Conservation (phyloP, 2,797 vertebrate genomes). For the Pseudopleuronectes americanus region DNA sequence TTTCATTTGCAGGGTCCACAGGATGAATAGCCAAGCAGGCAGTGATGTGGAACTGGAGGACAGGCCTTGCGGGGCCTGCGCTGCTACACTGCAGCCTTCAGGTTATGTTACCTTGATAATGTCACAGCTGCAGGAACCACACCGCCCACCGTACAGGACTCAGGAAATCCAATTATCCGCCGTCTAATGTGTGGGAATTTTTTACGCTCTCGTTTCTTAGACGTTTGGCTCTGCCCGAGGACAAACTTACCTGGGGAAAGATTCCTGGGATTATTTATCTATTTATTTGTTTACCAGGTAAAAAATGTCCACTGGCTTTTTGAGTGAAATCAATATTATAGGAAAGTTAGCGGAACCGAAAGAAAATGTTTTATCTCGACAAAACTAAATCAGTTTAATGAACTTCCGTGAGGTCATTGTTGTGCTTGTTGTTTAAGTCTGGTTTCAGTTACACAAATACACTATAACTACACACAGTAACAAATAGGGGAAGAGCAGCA, state of each 20-base stretch:
- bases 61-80: constrained; percentile 75
- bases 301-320: constrained; percentile 40
- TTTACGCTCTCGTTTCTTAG: constrained; percentile 75
- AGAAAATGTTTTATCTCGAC: constrained; percentile 11
- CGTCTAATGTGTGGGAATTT: constrained; percentile 77
- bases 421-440: constrained; percentile 12
- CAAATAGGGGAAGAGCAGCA: constrained; percentile 6
- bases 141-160: constrained; percentile 74
- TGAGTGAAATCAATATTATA: constrained; percentile 49
- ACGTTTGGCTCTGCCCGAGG: constrained; percentile 62
- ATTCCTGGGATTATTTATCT: constrained; percentile 63
- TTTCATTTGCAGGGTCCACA: constrained; percentile 86
- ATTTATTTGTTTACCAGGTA: constrained; percentile 59
- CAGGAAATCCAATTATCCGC: constrained; percentile 79
- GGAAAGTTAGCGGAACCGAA: constrained; percentile 24
- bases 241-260: constrained; percentile 64
- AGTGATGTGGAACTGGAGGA: constrained; percentile 79
- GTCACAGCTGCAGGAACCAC: constrained; percentile 80
- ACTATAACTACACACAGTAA: not conserved
- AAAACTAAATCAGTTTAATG: constrained; percentile 6
- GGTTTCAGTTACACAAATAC: not conserved
- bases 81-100: constrained; percentile 78
- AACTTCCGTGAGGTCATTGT: not conserved
- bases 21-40: constrained; percentile 85
- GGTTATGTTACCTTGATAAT: constrained; percentile 86